Evolutionary conservation across 2,888 invertebrate species (phyloP), one percentile per base, ranked within the genome.

Genomic region (Tenthredo mesomela): DNA sequence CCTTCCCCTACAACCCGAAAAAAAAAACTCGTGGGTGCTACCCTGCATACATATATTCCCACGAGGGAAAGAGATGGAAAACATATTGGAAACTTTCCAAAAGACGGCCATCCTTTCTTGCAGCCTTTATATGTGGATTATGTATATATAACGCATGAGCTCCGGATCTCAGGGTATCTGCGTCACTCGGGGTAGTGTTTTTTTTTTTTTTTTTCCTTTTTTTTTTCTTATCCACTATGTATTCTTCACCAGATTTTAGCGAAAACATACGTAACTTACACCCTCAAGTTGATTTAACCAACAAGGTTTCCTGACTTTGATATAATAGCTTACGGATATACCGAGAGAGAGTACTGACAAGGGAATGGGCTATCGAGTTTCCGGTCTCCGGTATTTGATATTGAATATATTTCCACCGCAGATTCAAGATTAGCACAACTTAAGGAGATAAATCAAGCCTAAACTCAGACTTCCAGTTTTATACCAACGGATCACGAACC

Each of bases 1-100:
- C 61, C 25, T 25, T 3, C 1, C 61, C 21, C 61, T 15, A 5
- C 18, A 1, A 33, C 29, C 6, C 33, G 9, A 4, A 9, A 29
- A 29, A n/a, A 54, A 77, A 77, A 54, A 4, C 61, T 25, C 10
- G 21, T 15, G 40, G 58, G 80, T 80, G 37, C 25, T 25, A 18
- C 29, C 29, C 58, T 21, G 61, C 80, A 61, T 80, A 80, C 61
- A 18, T 80, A 80, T 58, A 80, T 61, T 61, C 80, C 80, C 80
- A 80, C 21, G 80, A 80, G 80, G 61, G 61, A 80, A 80, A n/a
- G 58, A 40, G 80, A 80, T 80, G 80, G 80, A 80, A 61, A 80
- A 61, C 33, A 80, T 80, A 80, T 80, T 80, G 80, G 40, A 80
- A 80, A 80, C 37, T 80, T 80, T 80, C 25, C 58, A 80, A 80